These are phyloP conservation scores for Oryzias woworae DNA, from an alignment of 2,113 vertebrate genomes.

Conservation along the genomic window DNA sequence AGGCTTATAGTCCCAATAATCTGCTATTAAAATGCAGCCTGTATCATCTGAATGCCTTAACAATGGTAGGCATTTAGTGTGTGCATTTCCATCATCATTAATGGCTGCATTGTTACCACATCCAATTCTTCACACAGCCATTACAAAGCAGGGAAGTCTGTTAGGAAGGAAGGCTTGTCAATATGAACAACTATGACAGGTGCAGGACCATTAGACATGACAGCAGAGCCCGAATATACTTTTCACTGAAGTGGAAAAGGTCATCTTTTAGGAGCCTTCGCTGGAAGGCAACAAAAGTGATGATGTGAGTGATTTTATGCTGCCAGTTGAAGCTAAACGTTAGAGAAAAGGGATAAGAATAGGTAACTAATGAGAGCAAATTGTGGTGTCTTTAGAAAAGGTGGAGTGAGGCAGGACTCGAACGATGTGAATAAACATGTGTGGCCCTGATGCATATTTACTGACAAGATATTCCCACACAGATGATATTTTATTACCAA, in stretches of 20 bases:
- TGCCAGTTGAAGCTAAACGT: constrained; percentile 36
- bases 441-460: neutral
- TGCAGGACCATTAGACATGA: constrained; percentile 50
- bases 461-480: neutral
- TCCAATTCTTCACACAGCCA: constrained; percentile 17
- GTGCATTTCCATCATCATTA: constrained; percentile 36
- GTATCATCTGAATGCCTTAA: constrained; percentile 45
- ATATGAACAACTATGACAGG: constrained; percentile 35
- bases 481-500: constrained; percentile 3
- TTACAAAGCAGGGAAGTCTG: constrained; percentile 12
- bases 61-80: constrained; percentile 46
- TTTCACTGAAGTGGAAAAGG: constrained; percentile 64
- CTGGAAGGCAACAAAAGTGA: constrained; percentile 54
- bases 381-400: constrained; percentile 24
- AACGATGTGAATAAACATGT: too few species aligned
- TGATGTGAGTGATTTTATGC: constrained; percentile 37
- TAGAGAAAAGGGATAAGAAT: neutral
- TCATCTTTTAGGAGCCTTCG: constrained; percentile 57
- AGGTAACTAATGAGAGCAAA: neutral
- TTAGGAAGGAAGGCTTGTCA: constrained; percentile 40
- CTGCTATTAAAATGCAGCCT: constrained; percentile 45
- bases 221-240: constrained; percentile 48
- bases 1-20: constrained; percentile 23
- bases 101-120: constrained; percentile 33
- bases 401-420: constrained; percentile 9